Evolutionary conservation across 2,113 vertebrate species (phyloP).

Genomic region (Capreolus pygargus): DNA sequence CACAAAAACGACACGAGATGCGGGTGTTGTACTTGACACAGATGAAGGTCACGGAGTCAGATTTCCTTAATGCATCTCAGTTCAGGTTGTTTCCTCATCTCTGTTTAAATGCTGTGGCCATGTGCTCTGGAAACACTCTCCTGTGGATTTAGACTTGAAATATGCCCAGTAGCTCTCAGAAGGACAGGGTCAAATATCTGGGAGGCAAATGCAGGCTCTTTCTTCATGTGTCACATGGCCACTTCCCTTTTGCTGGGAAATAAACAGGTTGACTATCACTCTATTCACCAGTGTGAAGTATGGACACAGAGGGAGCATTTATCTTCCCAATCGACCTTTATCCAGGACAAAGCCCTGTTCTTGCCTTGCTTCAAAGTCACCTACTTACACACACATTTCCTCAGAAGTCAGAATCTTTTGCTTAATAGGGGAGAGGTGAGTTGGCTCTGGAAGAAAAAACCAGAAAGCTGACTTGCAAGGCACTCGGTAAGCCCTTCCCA

Average conservation of each 20-base stretch:
- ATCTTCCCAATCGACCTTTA: constrained; percentile 60
- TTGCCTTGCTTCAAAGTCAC: constrained; percentile 50
- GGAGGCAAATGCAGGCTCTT: constrained; percentile 57
- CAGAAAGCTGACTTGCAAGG: neutral
- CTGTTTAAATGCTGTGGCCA: neutral
- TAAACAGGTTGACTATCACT: constrained; percentile 65
- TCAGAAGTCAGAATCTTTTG: neutral
- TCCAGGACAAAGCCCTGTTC: constrained; percentile 52
- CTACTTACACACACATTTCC: constrained; percentile 15
- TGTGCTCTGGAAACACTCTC: constrained; percentile 51
- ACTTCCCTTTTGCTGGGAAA: constrained; percentile 56
- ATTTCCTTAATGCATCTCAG: constrained; percentile 14
- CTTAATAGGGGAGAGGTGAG: neutral
- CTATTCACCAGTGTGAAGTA: constrained; percentile 30
- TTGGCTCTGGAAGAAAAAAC: neutral
- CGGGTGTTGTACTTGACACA: neutral
- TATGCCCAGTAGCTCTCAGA: constrained; percentile 53
- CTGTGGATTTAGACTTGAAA: constrained; percentile 69
- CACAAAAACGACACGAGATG: neutral
- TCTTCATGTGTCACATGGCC: constrained; percentile 36
- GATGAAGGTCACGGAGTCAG: constrained; percentile 57
- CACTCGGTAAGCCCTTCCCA: neutral
- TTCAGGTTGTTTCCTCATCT: constrained; percentile 15
- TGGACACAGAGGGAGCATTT: constrained; percentile 31
- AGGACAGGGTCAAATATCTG: constrained; percentile 63